These are phyloP conservation scores for Morus bassanus DNA, from an alignment of 2,797 vertebrate species.

Conservation along the genomic window DNA sequence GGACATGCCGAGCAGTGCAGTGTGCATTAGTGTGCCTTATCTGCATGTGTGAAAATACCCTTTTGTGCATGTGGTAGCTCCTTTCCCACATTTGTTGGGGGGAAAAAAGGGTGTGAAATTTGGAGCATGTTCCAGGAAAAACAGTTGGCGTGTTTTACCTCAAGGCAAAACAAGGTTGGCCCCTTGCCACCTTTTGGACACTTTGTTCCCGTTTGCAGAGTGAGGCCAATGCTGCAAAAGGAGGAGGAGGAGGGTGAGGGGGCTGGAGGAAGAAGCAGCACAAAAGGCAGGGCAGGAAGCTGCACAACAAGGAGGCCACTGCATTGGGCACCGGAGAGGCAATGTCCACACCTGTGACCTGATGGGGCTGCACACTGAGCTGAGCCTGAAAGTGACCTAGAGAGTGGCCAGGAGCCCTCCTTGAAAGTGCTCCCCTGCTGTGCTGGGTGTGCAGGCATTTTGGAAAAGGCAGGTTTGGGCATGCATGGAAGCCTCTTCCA, in stretches of 20 bases:
- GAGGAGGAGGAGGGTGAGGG: background rate
- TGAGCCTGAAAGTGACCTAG: background rate
- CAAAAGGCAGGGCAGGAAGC: background rate
- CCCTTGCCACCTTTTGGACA: conserved; percentile 68
- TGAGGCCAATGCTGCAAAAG: background rate
- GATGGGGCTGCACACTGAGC: background rate
- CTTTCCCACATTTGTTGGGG: conserved; percentile 18
- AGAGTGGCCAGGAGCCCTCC: background rate
- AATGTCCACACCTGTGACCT: background rate
- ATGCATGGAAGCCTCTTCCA: conserved; percentile 43
- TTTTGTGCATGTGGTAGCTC: background rate
- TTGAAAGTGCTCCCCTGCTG: background rate
- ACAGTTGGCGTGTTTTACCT: conserved; percentile 63
- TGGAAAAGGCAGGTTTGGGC: conserved; percentile 68
- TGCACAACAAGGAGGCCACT: background rate
- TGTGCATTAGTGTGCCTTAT: background rate
- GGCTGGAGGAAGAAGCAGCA: background rate
- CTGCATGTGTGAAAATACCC: background rate
- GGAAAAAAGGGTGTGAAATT: conserved; percentile 39
- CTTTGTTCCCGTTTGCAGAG: background rate
- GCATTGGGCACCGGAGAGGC: background rate
- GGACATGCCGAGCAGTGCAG: background rate
- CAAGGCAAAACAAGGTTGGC: conserved; percentile 65
- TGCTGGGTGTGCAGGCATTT: conserved; percentile 4
- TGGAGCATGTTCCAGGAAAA: conserved; percentile 69